These are phyloP conservation scores for Andrena hattorfiana DNA, from an alignment of 2,888 invertebrate species.

Conservation along the genomic window DNA sequence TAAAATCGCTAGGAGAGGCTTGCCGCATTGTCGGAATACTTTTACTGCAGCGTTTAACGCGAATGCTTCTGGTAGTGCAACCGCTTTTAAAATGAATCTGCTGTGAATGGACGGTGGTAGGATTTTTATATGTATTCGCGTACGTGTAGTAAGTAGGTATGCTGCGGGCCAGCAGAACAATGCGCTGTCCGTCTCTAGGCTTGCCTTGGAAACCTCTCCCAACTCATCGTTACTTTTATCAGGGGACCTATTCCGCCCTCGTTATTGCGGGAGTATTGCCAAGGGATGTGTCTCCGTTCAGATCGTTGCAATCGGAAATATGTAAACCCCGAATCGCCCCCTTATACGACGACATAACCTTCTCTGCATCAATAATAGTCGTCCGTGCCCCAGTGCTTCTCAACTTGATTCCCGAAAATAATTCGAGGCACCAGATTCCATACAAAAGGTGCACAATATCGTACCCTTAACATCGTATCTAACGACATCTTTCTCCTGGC, in stretches of 20 bases:
- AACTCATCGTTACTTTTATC: slow-evolving; percentile 68
- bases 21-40: slow-evolving; percentile 55
- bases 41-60: slow-evolving; percentile 17
- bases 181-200: slow-evolving; percentile 21
- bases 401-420: slow-evolving; percentile 55
- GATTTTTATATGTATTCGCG: slow-evolving; percentile 27
- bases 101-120: slow-evolving; percentile 55
- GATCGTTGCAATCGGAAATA: slow-evolving; percentile 69
- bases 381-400: slow-evolving; percentile 72
- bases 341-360: slow-evolving; percentile 67
- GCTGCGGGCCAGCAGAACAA: slow-evolving; percentile 43
- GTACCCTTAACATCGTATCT: neutral
- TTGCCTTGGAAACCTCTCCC: slow-evolving; percentile 44
- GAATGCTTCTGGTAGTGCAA: slow-evolving; percentile 37
- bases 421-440: neutral
- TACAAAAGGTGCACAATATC: neutral
- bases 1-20: slow-evolving; percentile 60
- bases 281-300: slow-evolving; percentile 40
- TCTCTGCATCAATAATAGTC: slow-evolving; percentile 75
- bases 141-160: neutral
- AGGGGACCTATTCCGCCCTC: slow-evolving; percentile 56
- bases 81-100: slow-evolving; percentile 69
- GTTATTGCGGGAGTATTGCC: slow-evolving; percentile 42
- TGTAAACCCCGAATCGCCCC: slow-evolving; percentile 69
- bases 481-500: neutral